phyloP scores from a whole-genome alignment of 2,113 vertebrate genomes.

The Cisticola juncidis region DNA sequence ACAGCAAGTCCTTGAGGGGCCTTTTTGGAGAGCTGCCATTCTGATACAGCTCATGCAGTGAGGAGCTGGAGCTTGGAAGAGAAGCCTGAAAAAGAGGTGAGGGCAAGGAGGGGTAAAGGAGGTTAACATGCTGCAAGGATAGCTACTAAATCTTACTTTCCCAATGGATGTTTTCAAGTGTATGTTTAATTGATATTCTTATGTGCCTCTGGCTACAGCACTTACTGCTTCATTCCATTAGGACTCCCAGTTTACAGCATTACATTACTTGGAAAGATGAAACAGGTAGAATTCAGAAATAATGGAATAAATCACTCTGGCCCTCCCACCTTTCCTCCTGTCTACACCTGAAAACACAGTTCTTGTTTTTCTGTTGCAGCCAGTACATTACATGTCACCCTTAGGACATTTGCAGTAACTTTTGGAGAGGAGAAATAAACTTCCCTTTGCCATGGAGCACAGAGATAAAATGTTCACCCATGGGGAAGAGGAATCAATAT shows the following conservation, averaged over 20 bases:
- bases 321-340: neutral
- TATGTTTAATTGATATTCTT: slow-evolving; percentile 37
- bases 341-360: neutral
- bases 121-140: neutral
- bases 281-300: neutral
- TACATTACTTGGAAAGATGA: neutral
- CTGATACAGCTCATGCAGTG: neutral
- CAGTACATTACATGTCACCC: neutral
- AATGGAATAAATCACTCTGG: neutral
- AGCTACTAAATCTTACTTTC: slow-evolving; percentile 24
- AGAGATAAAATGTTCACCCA: neutral
- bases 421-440: neutral
- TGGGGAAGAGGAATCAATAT: neutral
- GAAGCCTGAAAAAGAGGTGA: neutral
- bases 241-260: neutral
- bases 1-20: neutral
- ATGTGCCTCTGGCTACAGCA: neutral
- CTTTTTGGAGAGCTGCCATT: neutral
- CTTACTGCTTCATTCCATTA: slow-evolving; percentile 13
- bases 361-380: neutral
- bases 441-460: neutral
- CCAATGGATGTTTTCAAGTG: slow-evolving; percentile 10
- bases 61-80: neutral
- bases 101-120: neutral
- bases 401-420: neutral